phyloP scores from a whole-genome alignment of 2,797 vertebrate genomes.

The Harpagifer antarcticus region DNA sequence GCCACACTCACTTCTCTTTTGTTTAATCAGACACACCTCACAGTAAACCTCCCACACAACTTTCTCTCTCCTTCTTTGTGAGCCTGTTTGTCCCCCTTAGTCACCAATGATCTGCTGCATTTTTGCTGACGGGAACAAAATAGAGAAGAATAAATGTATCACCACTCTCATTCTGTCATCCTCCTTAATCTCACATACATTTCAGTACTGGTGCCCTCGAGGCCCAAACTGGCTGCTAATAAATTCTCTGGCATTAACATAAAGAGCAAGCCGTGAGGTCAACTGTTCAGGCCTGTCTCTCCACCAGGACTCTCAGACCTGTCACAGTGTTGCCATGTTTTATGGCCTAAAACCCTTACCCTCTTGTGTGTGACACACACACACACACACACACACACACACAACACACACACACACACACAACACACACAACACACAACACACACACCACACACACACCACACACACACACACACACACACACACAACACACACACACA shows the following conservation, averaged over 20 bases:
- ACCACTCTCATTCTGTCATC: slow-evolving; percentile 43
- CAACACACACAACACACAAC: neutral
- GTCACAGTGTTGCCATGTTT: slow-evolving; percentile 75
- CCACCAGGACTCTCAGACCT: slow-evolving; percentile 73
- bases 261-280: slow-evolving; percentile 70
- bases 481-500: neutral
- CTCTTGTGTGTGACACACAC: slow-evolving; percentile 43
- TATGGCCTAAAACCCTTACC: slow-evolving; percentile 42
- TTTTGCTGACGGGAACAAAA: slow-evolving; percentile 44
- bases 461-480: slow-evolving; percentile 3
- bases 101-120: slow-evolving; percentile 24
- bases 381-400: slow-evolving; percentile 28
- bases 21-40: slow-evolving; percentile 36
- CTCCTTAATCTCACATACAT: slow-evolving; percentile 52
- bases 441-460: slow-evolving; percentile 1
- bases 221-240: slow-evolving; percentile 61
- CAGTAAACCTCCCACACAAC: slow-evolving; percentile 25
- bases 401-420: no score
- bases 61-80: slow-evolving; percentile 15
- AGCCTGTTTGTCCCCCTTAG: slow-evolving; percentile 11
- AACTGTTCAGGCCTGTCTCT: slow-evolving; percentile 72
- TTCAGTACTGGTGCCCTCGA: slow-evolving; percentile 40
- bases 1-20: slow-evolving; percentile 16
- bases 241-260: slow-evolving; percentile 74
- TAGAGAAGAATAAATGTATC: slow-evolving; percentile 45